Percentiles rank a stretch among this genome's conserved stretches.
Conservation (phyloP, 2,113 vertebrate species). For the Pterocles gutturalis region DNA sequence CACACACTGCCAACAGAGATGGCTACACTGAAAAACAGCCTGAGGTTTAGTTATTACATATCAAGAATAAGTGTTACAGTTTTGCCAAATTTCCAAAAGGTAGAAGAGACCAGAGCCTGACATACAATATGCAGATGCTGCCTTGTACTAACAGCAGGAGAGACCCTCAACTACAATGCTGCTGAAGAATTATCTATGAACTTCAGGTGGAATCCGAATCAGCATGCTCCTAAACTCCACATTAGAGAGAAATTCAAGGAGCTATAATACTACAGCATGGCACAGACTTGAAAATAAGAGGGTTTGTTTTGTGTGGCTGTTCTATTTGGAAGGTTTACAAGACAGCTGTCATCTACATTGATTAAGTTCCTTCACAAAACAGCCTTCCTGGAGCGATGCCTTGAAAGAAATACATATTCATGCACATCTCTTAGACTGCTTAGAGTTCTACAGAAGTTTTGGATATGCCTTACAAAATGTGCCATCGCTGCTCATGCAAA, state of each 20-base stretch:
- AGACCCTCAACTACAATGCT: background rate
- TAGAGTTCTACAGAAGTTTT: slow-evolving; percentile 13
- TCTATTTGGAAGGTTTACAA: slow-evolving; percentile 36
- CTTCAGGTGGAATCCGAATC: background rate
- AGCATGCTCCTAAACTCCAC: background rate
- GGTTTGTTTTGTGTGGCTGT: slow-evolving; percentile 10
- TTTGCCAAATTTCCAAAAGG: background rate
- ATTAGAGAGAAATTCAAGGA: background rate
- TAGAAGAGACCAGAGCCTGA: background rate
- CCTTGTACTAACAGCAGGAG: background rate
- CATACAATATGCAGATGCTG: background rate
- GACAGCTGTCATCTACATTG: slow-evolving; percentile 39
- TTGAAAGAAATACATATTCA: slow-evolving; percentile 37
- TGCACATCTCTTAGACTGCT: background rate
- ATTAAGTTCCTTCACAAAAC: slow-evolving; percentile 54
- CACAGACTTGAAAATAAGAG: slow-evolving; percentile 19
- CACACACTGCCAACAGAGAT: background rate
- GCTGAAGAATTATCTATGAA: background rate
- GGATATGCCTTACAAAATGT: background rate
- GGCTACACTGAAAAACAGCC: background rate
- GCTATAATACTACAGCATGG: background rate
- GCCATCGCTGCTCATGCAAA: background rate
- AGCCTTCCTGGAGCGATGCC: slow-evolving; percentile 14
- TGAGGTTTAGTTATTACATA: background rate
- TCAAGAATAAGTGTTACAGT: background rate